Evolutionary conservation across 37 sponge, comb jelly and placozoan species (phyloP), one percentile per base, ranked within the genome.

Genomic region (Bolinopsis microptera): DNA sequence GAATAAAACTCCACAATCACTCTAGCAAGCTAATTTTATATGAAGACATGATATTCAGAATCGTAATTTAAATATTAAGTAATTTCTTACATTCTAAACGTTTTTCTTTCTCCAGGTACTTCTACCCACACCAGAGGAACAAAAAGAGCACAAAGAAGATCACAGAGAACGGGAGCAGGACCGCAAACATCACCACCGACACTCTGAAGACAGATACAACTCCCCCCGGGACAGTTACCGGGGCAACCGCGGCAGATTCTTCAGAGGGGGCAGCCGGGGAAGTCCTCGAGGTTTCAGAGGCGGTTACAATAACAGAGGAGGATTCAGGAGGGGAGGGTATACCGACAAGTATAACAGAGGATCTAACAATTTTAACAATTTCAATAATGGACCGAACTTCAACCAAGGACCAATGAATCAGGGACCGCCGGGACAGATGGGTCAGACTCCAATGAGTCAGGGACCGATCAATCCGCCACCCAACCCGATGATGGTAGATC

Each of bases 121-220:
- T 13, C 61, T 86, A n/a, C 90, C 90, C 0, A 86, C 90, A 5
- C 90, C 90, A 39, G 90, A 86, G 26, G 90, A 77, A 32, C 61
- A 48, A 13, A 77, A 77, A 35, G 36, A 27, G 3, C 33, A 28
- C 27, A 33, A 9, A 34, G 80, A 77, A 35, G 74, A 70, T 26
- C 3, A 26, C 74, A 8, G 74, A 70, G 74, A 70, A 2, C 25
- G 74, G 21, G 80, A 86, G 22, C 13, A 48, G 9, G 5, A 28
- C 48, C 48, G 39, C 61, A 38, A 48, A 48, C 37, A 38, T 39
- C 90, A 86, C 31, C 90, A 86, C 61, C 40, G 31, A 5, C 27
- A 16, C 32, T 41, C 37, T 34, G 90, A 41, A 0, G 90, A 41
- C 90, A 9, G 61, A 0, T 48, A 48, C 61, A 48, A 13, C 61